Percentiles rank a stretch among this genome's conserved stretches.
phyloP scores from a whole-genome alignment of 1,140 invertebrate genomes.

The Drosophila prosaltans region DNA sequence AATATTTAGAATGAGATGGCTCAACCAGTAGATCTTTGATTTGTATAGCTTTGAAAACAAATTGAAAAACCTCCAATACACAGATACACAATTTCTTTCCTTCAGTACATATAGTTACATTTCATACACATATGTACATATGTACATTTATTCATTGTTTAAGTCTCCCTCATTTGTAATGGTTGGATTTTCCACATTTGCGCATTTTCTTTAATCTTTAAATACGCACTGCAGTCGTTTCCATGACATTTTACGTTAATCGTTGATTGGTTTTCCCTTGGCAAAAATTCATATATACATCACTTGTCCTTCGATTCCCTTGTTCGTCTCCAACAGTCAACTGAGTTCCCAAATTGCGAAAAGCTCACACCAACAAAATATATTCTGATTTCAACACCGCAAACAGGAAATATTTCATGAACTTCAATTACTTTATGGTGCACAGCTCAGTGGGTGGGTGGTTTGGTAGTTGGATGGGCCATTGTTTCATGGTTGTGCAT shows the following conservation, averaged over 20 bases:
- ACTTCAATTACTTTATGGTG: conserved; percentile 37
- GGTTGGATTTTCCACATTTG: neutral
- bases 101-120: too few species aligned
- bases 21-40: too few species aligned
- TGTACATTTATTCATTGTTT: neutral
- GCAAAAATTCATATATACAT: conserved; percentile 14
- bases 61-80: too few species aligned
- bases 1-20: too few species aligned
- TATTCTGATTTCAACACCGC: conserved; percentile 18
- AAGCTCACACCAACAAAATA: conserved; percentile 1
- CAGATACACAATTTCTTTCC: too few species aligned
- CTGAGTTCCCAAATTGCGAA: conserved; percentile 13
- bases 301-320: neutral
- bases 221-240: conserved; percentile 39
- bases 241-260: conserved; percentile 41
- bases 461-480: neutral
- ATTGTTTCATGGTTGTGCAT: conserved; percentile 30
- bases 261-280: conserved; percentile 42
- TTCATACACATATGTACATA: too few species aligned
- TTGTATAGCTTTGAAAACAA: too few species aligned
- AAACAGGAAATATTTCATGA: conserved; percentile 35
- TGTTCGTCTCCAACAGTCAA: conserved; percentile 1
- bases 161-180: neutral
- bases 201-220: conserved; percentile 31
- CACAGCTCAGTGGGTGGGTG: conserved; percentile 12